phyloP scores from a whole-genome alignment of 2,797 vertebrate species.

The Epinephelus awoara region DNA sequence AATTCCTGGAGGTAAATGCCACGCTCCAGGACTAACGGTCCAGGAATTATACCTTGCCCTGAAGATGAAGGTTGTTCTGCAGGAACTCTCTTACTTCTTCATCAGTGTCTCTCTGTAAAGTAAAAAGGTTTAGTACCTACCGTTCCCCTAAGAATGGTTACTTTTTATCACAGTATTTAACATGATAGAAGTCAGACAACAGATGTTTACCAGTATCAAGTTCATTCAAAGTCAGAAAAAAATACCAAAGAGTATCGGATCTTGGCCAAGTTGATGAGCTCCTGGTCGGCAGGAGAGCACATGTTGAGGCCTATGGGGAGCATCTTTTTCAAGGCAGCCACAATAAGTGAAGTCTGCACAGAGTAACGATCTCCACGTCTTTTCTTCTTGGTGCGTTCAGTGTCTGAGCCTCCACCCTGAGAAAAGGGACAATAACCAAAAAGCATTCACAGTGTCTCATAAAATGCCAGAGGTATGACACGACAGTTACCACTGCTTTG shows the following conservation, averaged over 20 bases:
- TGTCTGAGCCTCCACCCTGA: constrained; percentile 93
- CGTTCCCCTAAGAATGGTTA: background rate
- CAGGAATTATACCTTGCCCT: constrained; percentile 89
- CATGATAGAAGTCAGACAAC: background rate
- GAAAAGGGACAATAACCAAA: constrained; percentile 63
- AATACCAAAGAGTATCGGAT: constrained; percentile 93
- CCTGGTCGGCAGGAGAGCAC: constrained; percentile 96
- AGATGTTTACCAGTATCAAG: background rate
- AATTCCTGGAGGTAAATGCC: background rate
- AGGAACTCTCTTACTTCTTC: constrained; percentile 96
- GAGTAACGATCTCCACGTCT: constrained; percentile 94
- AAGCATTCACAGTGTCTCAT: constrained; percentile 69
- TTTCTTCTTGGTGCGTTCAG: constrained; percentile 95
- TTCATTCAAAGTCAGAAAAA: constrained; percentile 30
- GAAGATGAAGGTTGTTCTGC: constrained; percentile 93
- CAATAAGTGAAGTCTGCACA: constrained; percentile 94
- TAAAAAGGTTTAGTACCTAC: constrained; percentile 27
- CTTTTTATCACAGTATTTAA: background rate
- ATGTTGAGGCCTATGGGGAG: constrained; percentile 97
- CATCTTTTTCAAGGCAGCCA: constrained; percentile 98
- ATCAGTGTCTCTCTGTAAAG: constrained; percentile 93
- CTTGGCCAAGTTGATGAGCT: constrained; percentile 94
- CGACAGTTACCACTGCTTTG: constrained; percentile 33
- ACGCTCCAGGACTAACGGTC: background rate
- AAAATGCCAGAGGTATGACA: constrained; percentile 16